Conservation (phyloP, 2,888 invertebrate genomes). For the Philaethria dido region DNA sequence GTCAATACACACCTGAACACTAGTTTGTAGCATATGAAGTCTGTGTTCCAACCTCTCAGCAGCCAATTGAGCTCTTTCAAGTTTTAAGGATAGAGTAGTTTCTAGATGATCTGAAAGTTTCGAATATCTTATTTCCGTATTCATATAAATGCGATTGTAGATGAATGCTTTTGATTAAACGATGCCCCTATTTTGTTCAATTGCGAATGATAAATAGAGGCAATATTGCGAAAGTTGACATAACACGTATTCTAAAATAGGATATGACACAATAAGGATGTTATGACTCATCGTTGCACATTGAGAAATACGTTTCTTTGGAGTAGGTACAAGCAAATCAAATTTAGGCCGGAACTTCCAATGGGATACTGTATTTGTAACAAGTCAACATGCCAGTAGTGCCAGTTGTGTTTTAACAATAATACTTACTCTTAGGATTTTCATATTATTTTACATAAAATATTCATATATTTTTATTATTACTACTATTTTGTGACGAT, state of each 20-base stretch:
- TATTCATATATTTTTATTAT: too few relatives aligned
- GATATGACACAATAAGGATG: constrained; percentile 72
- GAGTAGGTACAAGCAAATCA: constrained; percentile 41
- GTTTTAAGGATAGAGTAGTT: constrained; percentile 72
- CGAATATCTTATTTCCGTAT: constrained; percentile 38
- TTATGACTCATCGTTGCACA: constrained; percentile 53
- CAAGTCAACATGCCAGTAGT: constrained; percentile 18
- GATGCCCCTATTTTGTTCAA: constrained; percentile 68
- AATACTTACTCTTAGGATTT: not conserved
- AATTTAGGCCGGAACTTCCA: constrained; percentile 48
- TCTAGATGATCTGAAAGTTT: constrained; percentile 73
- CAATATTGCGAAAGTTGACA: constrained; percentile 71
- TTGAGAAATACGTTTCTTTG: constrained; percentile 46
- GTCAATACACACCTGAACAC: constrained; percentile 63
- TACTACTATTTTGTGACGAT: not conserved
- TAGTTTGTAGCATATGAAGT: constrained; percentile 75
- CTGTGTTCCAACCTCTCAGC: constrained; percentile 77
- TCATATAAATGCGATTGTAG: constrained; percentile 44
- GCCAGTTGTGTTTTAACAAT: not conserved
- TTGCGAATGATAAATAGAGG: constrained; percentile 59
- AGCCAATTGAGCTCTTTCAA: constrained; percentile 78
- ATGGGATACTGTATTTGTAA: constrained; percentile 35
- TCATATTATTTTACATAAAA: not conserved
- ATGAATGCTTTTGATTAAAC: constrained; percentile 68
- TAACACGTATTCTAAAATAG: constrained; percentile 67